A percentile compares a stretch with the other conserved stretches of the same genome.
Evolutionary conservation across 2,888 invertebrate species (phyloP).

Genomic region (Ligdia adustata): DNA sequence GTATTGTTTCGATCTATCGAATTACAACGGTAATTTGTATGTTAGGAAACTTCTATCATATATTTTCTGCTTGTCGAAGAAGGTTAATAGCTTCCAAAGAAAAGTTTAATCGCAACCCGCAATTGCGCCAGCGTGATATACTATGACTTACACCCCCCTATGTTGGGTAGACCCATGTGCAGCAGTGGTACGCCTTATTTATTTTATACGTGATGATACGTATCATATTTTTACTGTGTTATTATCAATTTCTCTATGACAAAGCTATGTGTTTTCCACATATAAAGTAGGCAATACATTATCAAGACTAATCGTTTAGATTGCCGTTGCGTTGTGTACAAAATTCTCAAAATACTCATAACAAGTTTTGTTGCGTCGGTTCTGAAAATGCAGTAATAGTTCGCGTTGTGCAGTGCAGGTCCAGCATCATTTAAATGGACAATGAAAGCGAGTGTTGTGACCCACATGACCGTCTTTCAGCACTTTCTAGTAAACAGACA

Average conservation of each 20-base stretch:
- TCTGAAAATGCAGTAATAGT: slow-evolving; percentile 1
- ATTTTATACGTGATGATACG: too few relatives aligned
- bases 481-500: slow-evolving; percentile 28
- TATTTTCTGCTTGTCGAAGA: too few relatives aligned
- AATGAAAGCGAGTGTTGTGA: slow-evolving; percentile 32
- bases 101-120: too few relatives aligned
- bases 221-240: too few relatives aligned
- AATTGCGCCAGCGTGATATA: too few relatives aligned
- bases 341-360: background rate
- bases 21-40: slow-evolving; percentile 34
- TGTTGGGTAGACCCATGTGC: too few relatives aligned
- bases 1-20: slow-evolving; percentile 33
- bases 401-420: slow-evolving; percentile 13
- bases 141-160: too few relatives aligned
- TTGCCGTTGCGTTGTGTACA: background rate
- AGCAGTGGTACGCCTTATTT: too few relatives aligned
- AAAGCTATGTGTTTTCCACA: too few relatives aligned
- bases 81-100: too few relatives aligned
- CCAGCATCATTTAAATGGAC: slow-evolving; percentile 26
- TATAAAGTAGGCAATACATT: background rate
- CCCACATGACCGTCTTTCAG: slow-evolving; percentile 26
- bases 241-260: too few relatives aligned
- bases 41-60: too few relatives aligned
- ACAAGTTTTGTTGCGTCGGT: slow-evolving; percentile 1
- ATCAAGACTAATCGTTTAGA: background rate